Evolutionary conservation across 2,113 vertebrate genomes (phyloP).

Genomic region (Abramis brama): DNA sequence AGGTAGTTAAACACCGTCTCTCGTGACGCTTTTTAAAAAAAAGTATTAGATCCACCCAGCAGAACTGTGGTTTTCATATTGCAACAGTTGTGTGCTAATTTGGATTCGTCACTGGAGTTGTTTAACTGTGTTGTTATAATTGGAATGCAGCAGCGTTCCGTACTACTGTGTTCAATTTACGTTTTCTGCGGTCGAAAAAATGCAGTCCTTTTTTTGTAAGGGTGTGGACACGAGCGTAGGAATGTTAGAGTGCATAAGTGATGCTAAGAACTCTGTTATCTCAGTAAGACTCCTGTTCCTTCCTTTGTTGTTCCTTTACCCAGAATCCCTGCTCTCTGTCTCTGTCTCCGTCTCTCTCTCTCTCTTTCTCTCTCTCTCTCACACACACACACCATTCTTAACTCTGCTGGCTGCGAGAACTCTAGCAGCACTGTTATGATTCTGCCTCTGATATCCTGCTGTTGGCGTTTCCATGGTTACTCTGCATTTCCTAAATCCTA

Average conservation of each 20-base stretch:
- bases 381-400: slow-evolving; percentile 23
- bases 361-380: not conserved
- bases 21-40: not conserved
- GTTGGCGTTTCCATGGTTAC: slow-evolving; percentile 58
- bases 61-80: not conserved
- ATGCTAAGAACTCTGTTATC: slow-evolving; percentile 27
- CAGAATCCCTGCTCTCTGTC: slow-evolving; percentile 14
- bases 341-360: not conserved
- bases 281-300: slow-evolving; percentile 37
- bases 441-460: slow-evolving; percentile 53
- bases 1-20: no score
- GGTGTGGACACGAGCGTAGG: not conserved
- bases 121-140: not conserved
- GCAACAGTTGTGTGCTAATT: not conserved
- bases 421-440: slow-evolving; percentile 53
- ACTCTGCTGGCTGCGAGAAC: slow-evolving; percentile 35
- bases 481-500: slow-evolving; percentile 56
- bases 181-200: not conserved
- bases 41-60: not conserved
- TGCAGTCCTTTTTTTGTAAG: not conserved
- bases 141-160: not conserved
- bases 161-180: not conserved
- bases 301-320: slow-evolving; percentile 29
- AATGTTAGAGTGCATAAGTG: slow-evolving; percentile 33
- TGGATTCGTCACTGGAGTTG: not conserved